Evolutionary conservation across 2,888 invertebrate genomes (phyloP), one percentile per base, ranked within the genome.

Genomic region (Shargacucullia verbasci): DNA sequence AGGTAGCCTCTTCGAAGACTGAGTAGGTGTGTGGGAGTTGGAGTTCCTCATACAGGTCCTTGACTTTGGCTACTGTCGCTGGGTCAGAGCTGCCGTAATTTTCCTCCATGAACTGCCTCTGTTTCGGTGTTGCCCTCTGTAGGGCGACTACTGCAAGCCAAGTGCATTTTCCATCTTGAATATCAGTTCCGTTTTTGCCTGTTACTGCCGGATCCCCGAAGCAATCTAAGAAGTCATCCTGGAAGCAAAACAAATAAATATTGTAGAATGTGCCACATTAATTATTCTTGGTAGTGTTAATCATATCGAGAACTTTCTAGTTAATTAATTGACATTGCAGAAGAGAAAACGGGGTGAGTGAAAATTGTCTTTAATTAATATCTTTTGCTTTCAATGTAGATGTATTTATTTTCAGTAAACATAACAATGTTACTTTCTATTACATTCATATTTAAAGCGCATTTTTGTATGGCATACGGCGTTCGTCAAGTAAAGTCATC

Each of bases 151-250:
- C 98, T 0, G 98, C 96, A 31, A 99, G 92, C 99, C 99, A 99
- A 0, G 98, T 96, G 89, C 99, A 99, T 91, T 99, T 99, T 31
- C 99, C 99, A 76, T 99, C 98, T 89, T 97, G 95, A 74, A 99
- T 99, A 84, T 99, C 99, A 0, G 96, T 97, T 31, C 98, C 98
- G 35, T 95, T 93, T 93, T 99, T 99, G 7, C 99, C 99, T 0
- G 97, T 98, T 1, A 97, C 95, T 8, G 95, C 94, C 12, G 97
- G 95, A 85, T 98, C 96, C 0, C 99, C 99, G 86, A 97, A 99
- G 83, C 98, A 98, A 86, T 99, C 99, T 35, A 98, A 91, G 90
- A 96, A 98, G 85, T 98, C 98, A 86, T 98, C 98, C 95, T 96
- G 90, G 4, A 87, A 89, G 11, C 46, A 37, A 52, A 40, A 37